phyloP scores from a whole-genome alignment of 2,888 invertebrate genomes.

The Clanis bilineata region DNA sequence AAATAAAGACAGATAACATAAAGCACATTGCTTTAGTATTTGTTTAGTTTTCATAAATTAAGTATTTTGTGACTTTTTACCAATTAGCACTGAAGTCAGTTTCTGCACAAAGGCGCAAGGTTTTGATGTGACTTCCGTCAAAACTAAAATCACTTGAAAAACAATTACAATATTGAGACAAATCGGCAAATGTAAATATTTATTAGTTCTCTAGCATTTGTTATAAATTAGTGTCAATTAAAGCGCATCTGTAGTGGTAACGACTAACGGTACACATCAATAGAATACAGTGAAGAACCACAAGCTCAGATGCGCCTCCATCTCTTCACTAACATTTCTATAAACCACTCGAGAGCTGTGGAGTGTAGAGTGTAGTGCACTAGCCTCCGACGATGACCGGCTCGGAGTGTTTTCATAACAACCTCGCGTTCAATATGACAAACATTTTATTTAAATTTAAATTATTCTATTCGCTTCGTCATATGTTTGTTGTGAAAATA shows the following conservation, averaged over 20 bases:
- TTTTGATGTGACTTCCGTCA: too few relatives aligned
- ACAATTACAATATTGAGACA: too few relatives aligned
- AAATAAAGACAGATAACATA: too few relatives aligned
- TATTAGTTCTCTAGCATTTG: too few relatives aligned
- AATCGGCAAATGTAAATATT: too few relatives aligned
- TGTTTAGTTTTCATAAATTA: too few relatives aligned
- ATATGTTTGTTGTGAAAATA: neutral
- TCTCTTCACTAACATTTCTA: neutral
- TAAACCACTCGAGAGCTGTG: neutral
- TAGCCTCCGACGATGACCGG: neutral
- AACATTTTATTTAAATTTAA: neutral
- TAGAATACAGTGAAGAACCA: neutral
- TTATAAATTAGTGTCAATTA: neutral
- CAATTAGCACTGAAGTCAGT: too few relatives aligned
- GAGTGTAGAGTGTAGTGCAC: too few relatives aligned
- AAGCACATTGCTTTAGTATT: too few relatives aligned
- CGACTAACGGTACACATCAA: neutral
- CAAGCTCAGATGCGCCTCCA: neutral
- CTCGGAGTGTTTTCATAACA: conserved; percentile 8
- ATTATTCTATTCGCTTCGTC: neutral
- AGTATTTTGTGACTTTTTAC: too few relatives aligned
- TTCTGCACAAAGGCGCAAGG: too few relatives aligned
- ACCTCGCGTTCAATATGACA: neutral
- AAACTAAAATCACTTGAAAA: too few relatives aligned
- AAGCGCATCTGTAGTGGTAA: neutral